Evolutionary conservation across 2,888 invertebrate species (phyloP).

Genomic region (Rhagonycha lutea): DNA sequence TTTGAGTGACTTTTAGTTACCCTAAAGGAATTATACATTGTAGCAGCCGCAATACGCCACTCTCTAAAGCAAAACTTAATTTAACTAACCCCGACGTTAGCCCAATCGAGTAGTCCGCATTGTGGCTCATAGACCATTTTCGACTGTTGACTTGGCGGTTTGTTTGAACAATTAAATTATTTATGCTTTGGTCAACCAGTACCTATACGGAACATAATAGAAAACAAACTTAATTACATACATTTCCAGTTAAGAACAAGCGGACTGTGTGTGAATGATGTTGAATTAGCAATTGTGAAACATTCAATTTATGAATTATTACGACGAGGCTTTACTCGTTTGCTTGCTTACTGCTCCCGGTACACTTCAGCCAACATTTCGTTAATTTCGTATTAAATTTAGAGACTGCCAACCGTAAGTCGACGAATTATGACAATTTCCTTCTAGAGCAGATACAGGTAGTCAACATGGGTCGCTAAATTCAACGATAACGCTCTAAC

Average conservation of each 20-base stretch:
- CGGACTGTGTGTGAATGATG: constrained; percentile 52
- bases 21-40: constrained; percentile 48
- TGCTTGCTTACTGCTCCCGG: constrained; percentile 29
- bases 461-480: constrained; percentile 2
- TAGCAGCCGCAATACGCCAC: constrained; percentile 45
- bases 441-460: constrained; percentile 3
- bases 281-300: constrained; percentile 56
- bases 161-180: constrained; percentile 53
- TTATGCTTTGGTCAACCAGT: constrained; percentile 50
- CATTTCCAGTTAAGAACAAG: constrained; percentile 53
- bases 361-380: constrained; percentile 34
- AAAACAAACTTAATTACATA: constrained; percentile 57
- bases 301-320: constrained; percentile 58
- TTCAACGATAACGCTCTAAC: constrained; percentile 1
- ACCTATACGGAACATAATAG: constrained; percentile 56
- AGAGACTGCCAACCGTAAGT: constrained; percentile 45
- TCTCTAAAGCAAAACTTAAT: constrained; percentile 51
- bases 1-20: constrained; percentile 48
- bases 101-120: constrained; percentile 33
- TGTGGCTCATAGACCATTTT: constrained; percentile 30
- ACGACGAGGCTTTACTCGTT: constrained; percentile 34
- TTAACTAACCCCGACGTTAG: constrained; percentile 47
- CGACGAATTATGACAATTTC: constrained; percentile 33
- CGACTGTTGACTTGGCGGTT: constrained; percentile 37
- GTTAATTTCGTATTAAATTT: constrained; percentile 54